Percentiles rank a stretch among this genome's conserved stretches.
These are phyloP conservation scores for fruit fly (Drosophila melanogaster) DNA, from an alignment of 1,140 invertebrate genomes.

Conservation along the genomic window Release_6_plus_ISO1_MT NT_033777.3:17211001-17211500, in stretches of 20 bases:
- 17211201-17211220: constrained; percentile 69
- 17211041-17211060: constrained; percentile 26
- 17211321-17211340: constrained; percentile 15
- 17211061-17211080: constrained; percentile 43
- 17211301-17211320: neutral
- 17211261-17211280: constrained; percentile 62
- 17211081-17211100: constrained; percentile 76
- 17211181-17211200: constrained; percentile 68
- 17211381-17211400: constrained; percentile 53
- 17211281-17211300: constrained; percentile 51
- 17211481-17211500: constrained; percentile 78
- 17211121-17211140: constrained; percentile 64
- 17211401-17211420: constrained; percentile 73
- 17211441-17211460: constrained; percentile 49
- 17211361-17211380: constrained; percentile 44
- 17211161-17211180: constrained; percentile 72
- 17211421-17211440: constrained; percentile 73
- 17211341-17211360: constrained; percentile 61
- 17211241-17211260: constrained; percentile 38
- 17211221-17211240: constrained; percentile 44
- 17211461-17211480: constrained; percentile 68
- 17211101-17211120: constrained; percentile 76
- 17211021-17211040: neutral
- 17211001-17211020: too few species aligned
- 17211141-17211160: constrained; percentile 79